Evolutionary conservation across 2,888 invertebrate genomes (phyloP), one percentile per base, ranked within the genome.

Genomic region (Sinhomidia bicolor): DNA sequence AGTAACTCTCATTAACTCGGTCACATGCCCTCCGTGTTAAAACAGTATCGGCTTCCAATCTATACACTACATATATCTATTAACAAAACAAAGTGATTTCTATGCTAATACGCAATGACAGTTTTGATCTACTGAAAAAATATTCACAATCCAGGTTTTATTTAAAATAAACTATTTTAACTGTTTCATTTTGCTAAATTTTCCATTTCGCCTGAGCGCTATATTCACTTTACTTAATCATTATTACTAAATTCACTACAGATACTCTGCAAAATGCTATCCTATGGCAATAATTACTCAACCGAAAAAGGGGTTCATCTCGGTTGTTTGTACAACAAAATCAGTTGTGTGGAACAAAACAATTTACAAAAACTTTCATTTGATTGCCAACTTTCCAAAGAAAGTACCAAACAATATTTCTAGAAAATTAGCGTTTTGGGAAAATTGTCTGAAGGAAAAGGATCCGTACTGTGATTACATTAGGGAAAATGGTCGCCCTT

Each of bases 351-450:
- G n/a, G n/a, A n/a, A n/a, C n/a, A n/a, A 10, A 7, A 17, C 32
- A 6, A 29, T 78, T 1, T 79, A 57, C 62, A 78, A 36, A 36
- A 80, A 88, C 20, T 88, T 71, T n/a, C 90, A 90, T 54, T 10
- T 68, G 44, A 23, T 90, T 4, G 85, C 85, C 0, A 14, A 71
- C 6, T 29, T 79, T 14, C 54, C 83, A 0, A 20, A 71, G 1
- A 36, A 71, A 6, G 17, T n/a, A 29, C 9, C 17, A 44, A 51
- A 14, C 1, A 23, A 10, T 68, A 17, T 57, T 7, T 5, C 14
- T 17, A 23, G 62, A 57, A 85, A 85, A 17, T 0, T 80, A 3
- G 23, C 68, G 1, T 80, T 41, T 7, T 85, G 85, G 76, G n/a
- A 71, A 29, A 47, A 41, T 7, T 76, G 85, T 6, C n/a, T n/a